phyloP scores from a whole-genome alignment of 1,140 invertebrate genomes.

The Dendroctonus valens region DNA sequence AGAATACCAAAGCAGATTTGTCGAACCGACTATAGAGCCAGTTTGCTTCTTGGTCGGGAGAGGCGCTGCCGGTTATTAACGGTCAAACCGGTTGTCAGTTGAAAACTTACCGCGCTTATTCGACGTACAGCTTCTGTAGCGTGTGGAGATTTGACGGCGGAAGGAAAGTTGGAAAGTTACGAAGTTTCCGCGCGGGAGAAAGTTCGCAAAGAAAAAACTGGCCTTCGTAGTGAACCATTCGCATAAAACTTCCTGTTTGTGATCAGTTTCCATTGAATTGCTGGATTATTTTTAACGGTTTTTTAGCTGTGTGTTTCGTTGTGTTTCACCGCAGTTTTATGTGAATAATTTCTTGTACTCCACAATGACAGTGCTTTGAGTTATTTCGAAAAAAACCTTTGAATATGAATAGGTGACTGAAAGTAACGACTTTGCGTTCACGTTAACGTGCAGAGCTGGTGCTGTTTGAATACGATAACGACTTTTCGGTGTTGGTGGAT shows the following conservation, averaged over 20 bases:
- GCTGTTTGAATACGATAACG: too few relatives aligned
- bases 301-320: too few relatives aligned
- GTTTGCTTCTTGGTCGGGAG: constrained; percentile 12
- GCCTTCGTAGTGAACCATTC: not conserved
- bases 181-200: not conserved
- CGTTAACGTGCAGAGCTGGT: too few relatives aligned
- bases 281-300: too few relatives aligned
- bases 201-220: not conserved
- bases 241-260: constrained; percentile 1
- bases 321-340: too few relatives aligned
- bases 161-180: constrained; percentile 5
- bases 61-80: constrained; percentile 11
- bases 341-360: too few relatives aligned
- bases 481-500: too few relatives aligned
- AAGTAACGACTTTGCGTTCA: too few relatives aligned
- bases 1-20: too few relatives aligned
- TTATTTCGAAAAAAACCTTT: too few relatives aligned
- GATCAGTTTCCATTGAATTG: not conserved
- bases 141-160: constrained; percentile 14
- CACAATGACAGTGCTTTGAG: too few relatives aligned
- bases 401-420: too few relatives aligned
- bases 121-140: constrained; percentile 16
- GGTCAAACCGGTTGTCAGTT: constrained; percentile 25
- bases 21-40: not conserved
- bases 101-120: constrained; percentile 19